Percentiles rank a stretch among this genome's conserved stretches.
These are phyloP conservation scores for Piscicola geometra DNA, from an alignment of 2,888 invertebrate species.

Conservation along the genomic window DNA sequence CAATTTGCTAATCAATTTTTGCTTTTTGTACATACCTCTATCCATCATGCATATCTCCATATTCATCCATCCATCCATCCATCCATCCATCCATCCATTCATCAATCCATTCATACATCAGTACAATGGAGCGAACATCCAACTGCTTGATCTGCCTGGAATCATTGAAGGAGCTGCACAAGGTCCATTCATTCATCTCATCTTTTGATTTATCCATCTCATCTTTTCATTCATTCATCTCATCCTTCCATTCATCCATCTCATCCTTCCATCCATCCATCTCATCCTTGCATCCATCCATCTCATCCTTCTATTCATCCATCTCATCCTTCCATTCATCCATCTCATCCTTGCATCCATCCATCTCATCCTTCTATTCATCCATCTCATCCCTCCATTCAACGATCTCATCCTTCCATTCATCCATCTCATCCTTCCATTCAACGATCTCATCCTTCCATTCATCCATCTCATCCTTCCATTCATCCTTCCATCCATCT, in stretches of 20 bases:
- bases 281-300: background rate
- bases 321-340: background rate
- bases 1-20: background rate
- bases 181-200: constrained; percentile 53
- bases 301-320: background rate
- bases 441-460: too few relatives aligned
- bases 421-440: background rate
- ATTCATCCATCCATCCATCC: too few relatives aligned
- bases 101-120: too few relatives aligned
- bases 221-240: too few relatives aligned
- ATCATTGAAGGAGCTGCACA: constrained; percentile 99
- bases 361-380: too few relatives aligned
- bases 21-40: too few relatives aligned
- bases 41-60: background rate
- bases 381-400: background rate
- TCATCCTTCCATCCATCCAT: too few relatives aligned
- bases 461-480: background rate
- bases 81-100: too few relatives aligned
- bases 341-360: background rate
- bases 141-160: constrained; percentile 93
- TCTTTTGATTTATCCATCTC: background rate
- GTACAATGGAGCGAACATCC: constrained; percentile 96
- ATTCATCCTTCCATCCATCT: background rate
- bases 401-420: too few relatives aligned
- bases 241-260: too few relatives aligned